Evolutionary conservation across 2,113 vertebrate species (phyloP).

Genomic region (Pelmatolapia mariae): DNA sequence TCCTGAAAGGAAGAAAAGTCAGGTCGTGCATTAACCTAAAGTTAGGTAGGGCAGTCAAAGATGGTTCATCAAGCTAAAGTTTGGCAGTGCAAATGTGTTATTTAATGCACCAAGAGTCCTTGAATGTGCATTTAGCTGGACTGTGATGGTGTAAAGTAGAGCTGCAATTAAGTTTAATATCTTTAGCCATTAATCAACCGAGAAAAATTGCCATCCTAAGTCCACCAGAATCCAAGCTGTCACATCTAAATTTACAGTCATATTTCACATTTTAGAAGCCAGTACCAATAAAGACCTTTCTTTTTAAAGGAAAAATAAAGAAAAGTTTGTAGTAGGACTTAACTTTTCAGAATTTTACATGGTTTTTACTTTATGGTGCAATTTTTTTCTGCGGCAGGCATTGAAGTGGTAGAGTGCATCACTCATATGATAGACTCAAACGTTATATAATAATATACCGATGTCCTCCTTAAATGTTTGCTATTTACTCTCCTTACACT

Average conservation of each 20-base stretch:
- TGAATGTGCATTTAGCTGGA: not conserved
- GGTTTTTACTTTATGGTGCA: not conserved
- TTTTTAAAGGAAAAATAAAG: not conserved
- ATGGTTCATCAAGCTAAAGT: not conserved
- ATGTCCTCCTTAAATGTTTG: not conserved
- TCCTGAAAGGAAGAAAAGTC: not conserved
- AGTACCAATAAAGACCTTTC: not conserved
- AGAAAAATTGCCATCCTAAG: not conserved
- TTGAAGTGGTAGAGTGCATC: not conserved
- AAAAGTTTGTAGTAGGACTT: not conserved
- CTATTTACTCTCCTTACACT: not conserved
- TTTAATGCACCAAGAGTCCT: not conserved
- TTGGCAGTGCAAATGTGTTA: not conserved
- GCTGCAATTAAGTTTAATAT: not conserved
- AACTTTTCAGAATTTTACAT: not conserved
- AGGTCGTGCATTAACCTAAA: not conserved
- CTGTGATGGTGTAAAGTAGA: not conserved
- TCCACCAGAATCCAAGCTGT: not conserved
- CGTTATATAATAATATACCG: not conserved
- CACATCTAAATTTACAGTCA: not conserved
- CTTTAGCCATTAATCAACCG: not conserved
- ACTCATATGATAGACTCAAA: not conserved
- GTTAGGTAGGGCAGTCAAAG: not conserved
- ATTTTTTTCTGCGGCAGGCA: not conserved
- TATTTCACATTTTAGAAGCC: not conserved